Conservation (phyloP, 53 echinoderm and acorn worm genomes). For the Zoroaster sp. region DNA sequence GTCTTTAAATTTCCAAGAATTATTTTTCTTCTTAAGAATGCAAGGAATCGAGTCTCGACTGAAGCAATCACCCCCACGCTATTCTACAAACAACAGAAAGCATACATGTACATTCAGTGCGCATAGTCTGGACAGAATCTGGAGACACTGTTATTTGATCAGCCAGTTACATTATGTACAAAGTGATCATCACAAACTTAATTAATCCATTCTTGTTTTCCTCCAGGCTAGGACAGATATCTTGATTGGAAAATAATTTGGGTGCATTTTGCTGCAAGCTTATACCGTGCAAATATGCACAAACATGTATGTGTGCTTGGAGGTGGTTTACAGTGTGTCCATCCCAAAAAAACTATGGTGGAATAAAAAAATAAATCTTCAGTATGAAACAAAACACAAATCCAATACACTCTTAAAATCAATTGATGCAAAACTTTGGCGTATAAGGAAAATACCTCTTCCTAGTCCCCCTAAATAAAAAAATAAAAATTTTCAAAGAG, state of each 20-base stretch:
- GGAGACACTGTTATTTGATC: neutral
- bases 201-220: neutral
- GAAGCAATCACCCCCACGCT: too few species aligned
- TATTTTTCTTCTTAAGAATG: too few species aligned
- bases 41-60: too few species aligned
- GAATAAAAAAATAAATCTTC: too few species aligned
- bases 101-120: too few species aligned
- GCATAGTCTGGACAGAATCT: too few species aligned
- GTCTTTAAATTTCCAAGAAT: too few species aligned
- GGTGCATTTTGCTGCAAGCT: neutral
- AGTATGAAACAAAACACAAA: neutral
- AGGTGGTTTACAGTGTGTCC: too few species aligned
- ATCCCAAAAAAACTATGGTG: too few species aligned
- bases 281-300: neutral
- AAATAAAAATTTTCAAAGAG: neutral
- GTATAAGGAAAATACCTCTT: neutral
- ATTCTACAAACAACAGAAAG: too few species aligned
- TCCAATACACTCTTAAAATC: neutral
- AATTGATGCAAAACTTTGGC: neutral
- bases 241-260: constrained; percentile 22
- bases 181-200: neutral
- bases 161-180: neutral
- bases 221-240: neutral
- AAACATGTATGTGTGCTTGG: neutral
- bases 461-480: neutral